A percentile compares a stretch with the other conserved stretches of the same genome.
phyloP scores from a whole-genome alignment of 1,140 invertebrate species.

The Drosophila simulans region DNA sequence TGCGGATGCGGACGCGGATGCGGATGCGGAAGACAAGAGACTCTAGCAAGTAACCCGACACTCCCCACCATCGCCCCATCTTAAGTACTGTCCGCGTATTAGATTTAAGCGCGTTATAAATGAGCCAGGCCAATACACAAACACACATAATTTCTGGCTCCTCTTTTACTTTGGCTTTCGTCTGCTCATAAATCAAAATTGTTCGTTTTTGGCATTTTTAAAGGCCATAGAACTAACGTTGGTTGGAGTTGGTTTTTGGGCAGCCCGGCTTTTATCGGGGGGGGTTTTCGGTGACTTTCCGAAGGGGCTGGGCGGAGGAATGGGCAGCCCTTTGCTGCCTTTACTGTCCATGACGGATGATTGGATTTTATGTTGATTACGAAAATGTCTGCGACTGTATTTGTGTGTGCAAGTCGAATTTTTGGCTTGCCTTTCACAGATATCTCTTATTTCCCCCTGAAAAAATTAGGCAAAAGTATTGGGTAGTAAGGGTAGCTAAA shows the following conservation, averaged over 20 bases:
- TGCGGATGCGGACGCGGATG: slow-evolving; percentile 65
- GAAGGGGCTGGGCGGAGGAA: neutral
- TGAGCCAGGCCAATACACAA: slow-evolving; percentile 68
- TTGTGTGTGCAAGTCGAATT: slow-evolving; percentile 32
- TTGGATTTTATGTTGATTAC: slow-evolving; percentile 83
- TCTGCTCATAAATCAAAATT: slow-evolving; percentile 79
- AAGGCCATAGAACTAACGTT: slow-evolving; percentile 59
- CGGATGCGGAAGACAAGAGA: slow-evolving; percentile 68
- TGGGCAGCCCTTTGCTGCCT: slow-evolving; percentile 67
- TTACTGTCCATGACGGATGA: slow-evolving; percentile 78
- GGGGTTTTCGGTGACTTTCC: neutral
- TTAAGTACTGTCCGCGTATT: slow-evolving; percentile 75
- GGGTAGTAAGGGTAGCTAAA: slow-evolving; percentile 9
- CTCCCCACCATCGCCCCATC: slow-evolving; percentile 2
- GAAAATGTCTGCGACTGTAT: slow-evolving; percentile 59
- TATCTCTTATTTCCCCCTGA: slow-evolving; percentile 35
- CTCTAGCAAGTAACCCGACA: slow-evolving; percentile 45
- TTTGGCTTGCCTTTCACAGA: slow-evolving; percentile 48
- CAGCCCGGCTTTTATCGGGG: neutral
- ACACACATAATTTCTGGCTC: slow-evolving; percentile 46
- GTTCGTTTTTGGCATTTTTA: slow-evolving; percentile 81
- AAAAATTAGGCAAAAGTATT: slow-evolving; percentile 33
- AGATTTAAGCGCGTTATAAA: slow-evolving; percentile 83
- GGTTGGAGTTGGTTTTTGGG: slow-evolving; percentile 5
- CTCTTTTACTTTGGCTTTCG: slow-evolving; percentile 47